Evolutionary conservation across 2,113 vertebrate genomes (phyloP).

Genomic region (Spea bombifrons): DNA sequence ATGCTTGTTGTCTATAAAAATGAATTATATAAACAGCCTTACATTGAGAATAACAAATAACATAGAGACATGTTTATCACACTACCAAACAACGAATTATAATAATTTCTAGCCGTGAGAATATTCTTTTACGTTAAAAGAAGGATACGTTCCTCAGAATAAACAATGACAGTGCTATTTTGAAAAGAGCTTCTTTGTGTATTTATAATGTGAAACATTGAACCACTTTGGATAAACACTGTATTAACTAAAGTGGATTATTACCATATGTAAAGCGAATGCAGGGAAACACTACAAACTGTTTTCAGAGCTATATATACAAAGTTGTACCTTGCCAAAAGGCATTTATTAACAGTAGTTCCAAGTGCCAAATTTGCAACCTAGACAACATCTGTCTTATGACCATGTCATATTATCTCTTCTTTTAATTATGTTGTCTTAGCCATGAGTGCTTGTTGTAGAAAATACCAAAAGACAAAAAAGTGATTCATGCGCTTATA

Average conservation of each 20-base stretch:
- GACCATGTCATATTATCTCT: neutral
- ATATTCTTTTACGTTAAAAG: neutral
- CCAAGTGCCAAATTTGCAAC: neutral
- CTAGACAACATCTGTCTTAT: neutral
- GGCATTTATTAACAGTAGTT: neutral
- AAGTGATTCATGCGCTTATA: too few relatives aligned
- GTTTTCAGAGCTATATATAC: constrained; percentile 16
- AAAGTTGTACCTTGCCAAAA: constrained; percentile 2
- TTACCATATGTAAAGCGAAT: constrained; percentile 38
- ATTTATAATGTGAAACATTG: constrained; percentile 33
- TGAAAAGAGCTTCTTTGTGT: constrained; percentile 31
- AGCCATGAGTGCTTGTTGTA: constrained; percentile 5
- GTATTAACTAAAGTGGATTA: constrained; percentile 24
- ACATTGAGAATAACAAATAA: too few relatives aligned
- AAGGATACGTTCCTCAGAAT: constrained; percentile 1
- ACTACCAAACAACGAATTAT: neutral
- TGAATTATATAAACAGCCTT: too few relatives aligned
- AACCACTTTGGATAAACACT: constrained; percentile 31
- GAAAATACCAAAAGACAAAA: neutral
- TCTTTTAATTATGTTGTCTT: constrained; percentile 17
- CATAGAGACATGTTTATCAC: neutral
- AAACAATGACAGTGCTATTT: constrained; percentile 32
- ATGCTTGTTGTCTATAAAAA: too few relatives aligned
- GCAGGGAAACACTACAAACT: constrained; percentile 9
- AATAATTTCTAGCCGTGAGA: neutral